Evolutionary conservation across 2,113 vertebrate genomes (phyloP).

Genomic region (Macrotus californicus): DNA sequence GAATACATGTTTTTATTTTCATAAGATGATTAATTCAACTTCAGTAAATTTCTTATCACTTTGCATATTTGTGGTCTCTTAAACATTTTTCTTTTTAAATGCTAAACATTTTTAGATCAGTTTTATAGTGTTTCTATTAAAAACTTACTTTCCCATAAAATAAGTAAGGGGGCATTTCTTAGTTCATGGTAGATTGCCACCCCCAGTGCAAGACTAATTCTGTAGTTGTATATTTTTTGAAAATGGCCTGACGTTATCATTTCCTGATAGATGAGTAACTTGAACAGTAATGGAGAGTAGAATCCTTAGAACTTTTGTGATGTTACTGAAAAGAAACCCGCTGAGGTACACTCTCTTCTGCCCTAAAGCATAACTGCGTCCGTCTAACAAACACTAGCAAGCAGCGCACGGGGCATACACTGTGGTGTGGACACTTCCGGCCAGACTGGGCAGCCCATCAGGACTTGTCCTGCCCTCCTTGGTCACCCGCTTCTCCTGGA

Average conservation of each 20-base stretch:
- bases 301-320: neutral
- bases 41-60: constrained; percentile 11
- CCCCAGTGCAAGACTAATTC: neutral
- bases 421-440: neutral
- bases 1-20: constrained; percentile 20
- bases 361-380: neutral
- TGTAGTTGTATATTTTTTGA: neutral
- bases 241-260: neutral
- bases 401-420: neutral
- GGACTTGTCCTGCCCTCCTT: neutral
- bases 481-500: neutral
- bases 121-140: neutral
- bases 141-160: neutral
- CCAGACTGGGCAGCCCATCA: neutral
- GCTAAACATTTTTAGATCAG: too few relatives aligned
- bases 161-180: constrained; percentile 2
- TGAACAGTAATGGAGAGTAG: neutral
- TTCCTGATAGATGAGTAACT: neutral
- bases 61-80: constrained; percentile 10
- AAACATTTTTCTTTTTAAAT: neutral
- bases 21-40: neutral
- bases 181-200: neutral
- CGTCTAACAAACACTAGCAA: neutral
- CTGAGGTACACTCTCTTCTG: neutral
- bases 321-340: neutral